These are phyloP conservation scores for Trissoscelio sp. DNA, from an alignment of 2,888 invertebrate genomes.

Conservation along the genomic window DNA sequence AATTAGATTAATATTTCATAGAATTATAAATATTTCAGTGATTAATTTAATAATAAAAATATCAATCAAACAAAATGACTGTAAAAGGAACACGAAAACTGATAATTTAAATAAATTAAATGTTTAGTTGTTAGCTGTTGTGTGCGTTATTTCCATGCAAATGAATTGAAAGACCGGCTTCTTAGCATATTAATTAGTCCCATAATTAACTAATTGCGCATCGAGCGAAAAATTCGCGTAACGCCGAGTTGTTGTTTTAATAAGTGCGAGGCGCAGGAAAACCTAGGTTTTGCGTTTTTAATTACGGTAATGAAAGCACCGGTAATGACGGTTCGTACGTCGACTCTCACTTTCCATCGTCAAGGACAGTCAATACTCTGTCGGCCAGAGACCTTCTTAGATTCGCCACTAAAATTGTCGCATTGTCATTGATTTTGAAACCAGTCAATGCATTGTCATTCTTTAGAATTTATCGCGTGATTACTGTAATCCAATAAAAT, in stretches of 20 bases:
- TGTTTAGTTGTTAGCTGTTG: not conserved
- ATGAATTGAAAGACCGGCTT: constrained; percentile 6
- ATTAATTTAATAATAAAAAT: too few species aligned
- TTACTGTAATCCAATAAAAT: constrained; percentile 36
- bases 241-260: constrained; percentile 52
- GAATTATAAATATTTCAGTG: too few species aligned
- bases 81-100: too few species aligned
- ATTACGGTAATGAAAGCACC: constrained; percentile 68
- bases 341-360: constrained; percentile 66
- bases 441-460: not conserved
- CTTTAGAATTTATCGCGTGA: constrained; percentile 19
- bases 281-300: constrained; percentile 57
- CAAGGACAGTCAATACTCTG: constrained; percentile 61
- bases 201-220: constrained; percentile 33
- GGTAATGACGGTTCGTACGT: constrained; percentile 38
- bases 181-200: constrained; percentile 27
- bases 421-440: constrained; percentile 60
- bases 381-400: constrained; percentile 37
- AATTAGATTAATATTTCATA: too few species aligned
- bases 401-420: constrained; percentile 52
- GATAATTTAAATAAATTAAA: constrained; percentile 9
- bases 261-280: constrained; percentile 51
- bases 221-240: constrained; percentile 29
- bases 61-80: too few species aligned
- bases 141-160: not conserved